Evolutionary conservation across 2,113 vertebrate species (phyloP).

Genomic region (Mesembrinibis cayennensis): DNA sequence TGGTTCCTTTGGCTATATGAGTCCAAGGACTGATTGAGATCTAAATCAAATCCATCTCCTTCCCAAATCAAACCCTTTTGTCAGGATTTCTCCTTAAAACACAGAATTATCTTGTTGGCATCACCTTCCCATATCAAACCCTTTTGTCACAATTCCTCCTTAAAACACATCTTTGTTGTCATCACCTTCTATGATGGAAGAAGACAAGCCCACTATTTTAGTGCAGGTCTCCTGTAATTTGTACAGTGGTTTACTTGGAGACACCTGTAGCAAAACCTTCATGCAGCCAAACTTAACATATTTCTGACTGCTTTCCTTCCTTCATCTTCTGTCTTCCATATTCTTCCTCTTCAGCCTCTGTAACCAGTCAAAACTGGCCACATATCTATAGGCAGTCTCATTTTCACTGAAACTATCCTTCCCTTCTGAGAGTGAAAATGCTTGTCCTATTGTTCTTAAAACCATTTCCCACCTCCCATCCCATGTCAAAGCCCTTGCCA

Average conservation of each 20-base stretch:
- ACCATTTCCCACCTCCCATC: not conserved
- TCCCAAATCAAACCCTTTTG: not conserved
- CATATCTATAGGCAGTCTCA: not conserved
- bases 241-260: not conserved
- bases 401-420: not conserved
- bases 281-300: not conserved
- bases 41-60: not conserved
- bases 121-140: not conserved
- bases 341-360: not conserved
- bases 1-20: not conserved
- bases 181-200: not conserved
- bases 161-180: not conserved
- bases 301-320: not conserved
- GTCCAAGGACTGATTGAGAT: not conserved
- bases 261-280: not conserved
- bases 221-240: not conserved
- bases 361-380: not conserved
- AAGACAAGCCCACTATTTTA: not conserved
- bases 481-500: not conserved
- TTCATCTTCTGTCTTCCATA: not conserved
- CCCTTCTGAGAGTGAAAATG: not conserved
- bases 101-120: not conserved
- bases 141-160: not conserved
- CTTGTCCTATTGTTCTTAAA: not conserved
- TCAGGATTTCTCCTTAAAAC: not conserved